phyloP scores from a whole-genome alignment of 37 sponge, comb jelly and placozoan genomes.

The Hexactinellida sp. region DNA sequence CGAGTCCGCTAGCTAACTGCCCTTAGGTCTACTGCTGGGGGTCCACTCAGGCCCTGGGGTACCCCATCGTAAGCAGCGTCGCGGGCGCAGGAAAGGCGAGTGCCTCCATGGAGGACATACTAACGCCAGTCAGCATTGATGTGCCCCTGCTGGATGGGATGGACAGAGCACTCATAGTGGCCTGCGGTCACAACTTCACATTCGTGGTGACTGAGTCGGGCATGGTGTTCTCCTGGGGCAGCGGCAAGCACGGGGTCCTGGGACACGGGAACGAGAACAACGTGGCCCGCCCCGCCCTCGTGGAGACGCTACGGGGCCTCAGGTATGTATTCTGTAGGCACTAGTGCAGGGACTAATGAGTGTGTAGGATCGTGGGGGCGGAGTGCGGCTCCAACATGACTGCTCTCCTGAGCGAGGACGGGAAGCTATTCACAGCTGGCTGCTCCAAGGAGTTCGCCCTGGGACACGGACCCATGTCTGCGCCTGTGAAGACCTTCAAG shows the following conservation, averaged over 20 bases:
- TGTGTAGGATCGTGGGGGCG: background rate
- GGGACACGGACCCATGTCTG: slow-evolving; percentile 21
- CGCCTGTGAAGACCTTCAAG: background rate
- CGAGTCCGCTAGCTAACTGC: too few relatives aligned
- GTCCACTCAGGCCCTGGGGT: background rate
- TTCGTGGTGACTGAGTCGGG: slow-evolving; percentile 24
- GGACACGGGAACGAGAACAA: slow-evolving; percentile 33
- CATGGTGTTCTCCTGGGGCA: slow-evolving; percentile 35
- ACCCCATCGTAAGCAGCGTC: background rate
- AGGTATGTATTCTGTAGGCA: too few relatives aligned
- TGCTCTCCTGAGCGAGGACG: slow-evolving; percentile 27
- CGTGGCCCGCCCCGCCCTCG: background rate
- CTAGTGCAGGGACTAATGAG: too few relatives aligned
- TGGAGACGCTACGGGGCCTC: background rate
- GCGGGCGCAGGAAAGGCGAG: background rate
- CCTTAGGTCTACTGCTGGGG: background rate
- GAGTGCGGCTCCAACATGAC: slow-evolving; percentile 42
- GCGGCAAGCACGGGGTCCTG: slow-evolving; percentile 34
- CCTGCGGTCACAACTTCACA: slow-evolving; percentile 48
- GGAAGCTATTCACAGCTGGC: slow-evolving; percentile 31
- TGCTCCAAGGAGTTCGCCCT: slow-evolving; percentile 25
- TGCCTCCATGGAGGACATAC: background rate
- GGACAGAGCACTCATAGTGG: slow-evolving; percentile 1
- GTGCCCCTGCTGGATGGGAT: slow-evolving; percentile 1
- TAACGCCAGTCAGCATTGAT: background rate